phyloP scores from a whole-genome alignment of 64 coral and sea anemone genomes.

The Montipora sp. region DNA sequence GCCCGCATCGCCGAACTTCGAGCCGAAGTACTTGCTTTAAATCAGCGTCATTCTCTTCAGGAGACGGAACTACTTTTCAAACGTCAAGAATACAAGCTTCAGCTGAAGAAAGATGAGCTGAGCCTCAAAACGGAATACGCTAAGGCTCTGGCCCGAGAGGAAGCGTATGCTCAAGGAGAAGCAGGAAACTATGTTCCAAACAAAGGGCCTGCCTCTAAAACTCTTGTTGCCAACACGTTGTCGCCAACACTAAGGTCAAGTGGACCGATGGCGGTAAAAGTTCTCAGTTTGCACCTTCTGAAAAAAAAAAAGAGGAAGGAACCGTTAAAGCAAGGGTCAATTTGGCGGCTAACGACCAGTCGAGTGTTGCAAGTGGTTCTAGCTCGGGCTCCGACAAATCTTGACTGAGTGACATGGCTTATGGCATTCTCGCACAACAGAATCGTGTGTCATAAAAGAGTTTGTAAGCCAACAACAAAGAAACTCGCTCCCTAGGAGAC shows the following conservation, averaged over 20 bases:
- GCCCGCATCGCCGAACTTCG: background rate
- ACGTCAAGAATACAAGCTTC: background rate
- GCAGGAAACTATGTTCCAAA: background rate
- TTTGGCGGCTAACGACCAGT: no score
- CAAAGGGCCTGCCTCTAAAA: background rate
- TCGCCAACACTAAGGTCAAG: no score
- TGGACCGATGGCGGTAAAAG: no score
- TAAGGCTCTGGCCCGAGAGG: background rate
- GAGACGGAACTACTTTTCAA: background rate
- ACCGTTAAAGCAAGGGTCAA: no score
- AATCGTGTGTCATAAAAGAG: constrained; percentile 1
- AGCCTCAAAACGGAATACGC: background rate
- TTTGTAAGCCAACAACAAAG: constrained; percentile 9
- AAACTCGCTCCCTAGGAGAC: constrained; percentile 33
- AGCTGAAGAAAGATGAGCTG: background rate
- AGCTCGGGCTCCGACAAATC: background rate
- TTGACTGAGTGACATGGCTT: background rate
- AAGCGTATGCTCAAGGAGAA: background rate
- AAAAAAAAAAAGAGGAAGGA: no score
- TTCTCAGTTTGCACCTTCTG: no score
- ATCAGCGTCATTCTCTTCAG: background rate
- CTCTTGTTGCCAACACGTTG: background rate
- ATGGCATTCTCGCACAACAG: background rate
- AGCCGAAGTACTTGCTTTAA: constrained; percentile 4
- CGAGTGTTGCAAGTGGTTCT: background rate